These are phyloP conservation scores for Arrhopalites spinosus DNA, from an alignment of 2,888 invertebrate species.

Conservation along the genomic window DNA sequence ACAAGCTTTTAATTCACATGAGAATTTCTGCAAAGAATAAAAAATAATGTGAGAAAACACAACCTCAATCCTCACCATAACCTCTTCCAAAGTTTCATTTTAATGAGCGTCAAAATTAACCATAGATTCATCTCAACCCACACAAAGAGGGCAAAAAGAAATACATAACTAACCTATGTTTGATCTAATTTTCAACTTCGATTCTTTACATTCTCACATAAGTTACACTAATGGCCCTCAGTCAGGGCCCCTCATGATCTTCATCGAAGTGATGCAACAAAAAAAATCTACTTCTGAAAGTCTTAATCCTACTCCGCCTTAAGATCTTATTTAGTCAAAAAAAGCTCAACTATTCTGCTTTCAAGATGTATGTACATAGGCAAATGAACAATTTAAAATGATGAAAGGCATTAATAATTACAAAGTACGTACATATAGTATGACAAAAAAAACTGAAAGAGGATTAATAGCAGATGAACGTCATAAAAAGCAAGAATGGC, in stretches of 20 bases:
- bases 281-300: no score
- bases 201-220: background rate
- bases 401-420: slow-evolving; percentile 6
- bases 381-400: background rate
- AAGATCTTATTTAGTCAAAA: no score
- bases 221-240: background rate
- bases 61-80: background rate
- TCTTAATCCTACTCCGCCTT: no score
- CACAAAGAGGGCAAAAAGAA: background rate
- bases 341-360: no score
- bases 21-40: no score
- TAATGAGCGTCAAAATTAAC: slow-evolving; percentile 3
- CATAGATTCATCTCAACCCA: background rate
- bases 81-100: background rate
- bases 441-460: background rate
- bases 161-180: background rate
- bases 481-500: no score
- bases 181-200: no score
- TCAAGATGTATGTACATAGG: no score
- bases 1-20: background rate
- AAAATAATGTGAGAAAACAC: background rate
- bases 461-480: background rate
- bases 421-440: background rate
- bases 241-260: no score
- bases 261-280: no score